Conservation (phyloP, 2,888 invertebrate genomes). For the Villa cingulata region DNA sequence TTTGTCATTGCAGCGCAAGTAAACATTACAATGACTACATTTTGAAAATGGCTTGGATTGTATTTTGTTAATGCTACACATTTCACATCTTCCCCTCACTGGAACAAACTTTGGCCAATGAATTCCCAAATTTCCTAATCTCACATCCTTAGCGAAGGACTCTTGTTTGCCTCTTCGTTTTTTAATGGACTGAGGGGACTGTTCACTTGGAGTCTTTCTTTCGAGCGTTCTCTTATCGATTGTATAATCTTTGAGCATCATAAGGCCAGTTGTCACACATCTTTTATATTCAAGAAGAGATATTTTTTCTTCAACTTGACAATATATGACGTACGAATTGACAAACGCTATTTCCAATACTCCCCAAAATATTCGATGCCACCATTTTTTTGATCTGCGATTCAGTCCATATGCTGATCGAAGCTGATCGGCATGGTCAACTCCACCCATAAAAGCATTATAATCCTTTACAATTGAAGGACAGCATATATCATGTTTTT, state of each 20-base stretch:
- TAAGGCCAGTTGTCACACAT: slow-evolving; percentile 1
- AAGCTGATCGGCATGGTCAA: slow-evolving; percentile 11
- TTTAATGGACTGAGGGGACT: slow-evolving; percentile 1
- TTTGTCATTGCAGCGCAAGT: not conserved
- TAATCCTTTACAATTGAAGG: slow-evolving; percentile 8
- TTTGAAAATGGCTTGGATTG: no score
- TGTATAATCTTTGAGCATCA: slow-evolving; percentile 1
- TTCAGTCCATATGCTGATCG: slow-evolving; percentile 7
- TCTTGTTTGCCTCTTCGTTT: slow-evolving; percentile 1
- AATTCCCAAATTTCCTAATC: slow-evolving; percentile 2
- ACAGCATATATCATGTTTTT: slow-evolving; percentile 2
- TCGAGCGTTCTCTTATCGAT: slow-evolving; percentile 2
- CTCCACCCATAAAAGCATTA: slow-evolving; percentile 10
- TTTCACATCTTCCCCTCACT: not conserved
- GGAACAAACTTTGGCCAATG: slow-evolving; percentile 5
- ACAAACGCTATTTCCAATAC: slow-evolving; percentile 5
- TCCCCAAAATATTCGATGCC: slow-evolving; percentile 5
- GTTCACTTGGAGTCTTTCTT: slow-evolving; percentile 1
- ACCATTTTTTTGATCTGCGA: slow-evolving; percentile 5
- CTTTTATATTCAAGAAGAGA: slow-evolving; percentile 1
- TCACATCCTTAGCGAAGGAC: slow-evolving; percentile 3
- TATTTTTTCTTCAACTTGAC: slow-evolving; percentile 3
- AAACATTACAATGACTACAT: slow-evolving; percentile 1
- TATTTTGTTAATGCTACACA: slow-evolving; percentile 2
- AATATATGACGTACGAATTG: slow-evolving; percentile 1